Evolutionary conservation across 2,113 vertebrate genomes (phyloP).

Genomic region (Acrocephalus arundinaceus): DNA sequence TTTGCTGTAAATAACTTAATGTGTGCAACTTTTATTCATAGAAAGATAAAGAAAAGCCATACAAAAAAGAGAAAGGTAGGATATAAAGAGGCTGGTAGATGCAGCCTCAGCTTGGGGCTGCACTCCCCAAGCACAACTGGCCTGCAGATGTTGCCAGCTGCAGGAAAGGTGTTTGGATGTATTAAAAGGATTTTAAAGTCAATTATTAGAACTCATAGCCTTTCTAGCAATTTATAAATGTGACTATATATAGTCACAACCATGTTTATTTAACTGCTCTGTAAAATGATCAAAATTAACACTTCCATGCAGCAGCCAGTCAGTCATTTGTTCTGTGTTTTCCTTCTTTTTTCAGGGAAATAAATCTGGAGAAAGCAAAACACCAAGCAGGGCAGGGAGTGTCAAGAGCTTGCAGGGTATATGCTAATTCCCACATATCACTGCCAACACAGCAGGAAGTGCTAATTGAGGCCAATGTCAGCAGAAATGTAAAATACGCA

Average conservation of each 20-base stretch:
- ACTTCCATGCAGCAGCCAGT: neutral
- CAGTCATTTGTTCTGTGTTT: neutral
- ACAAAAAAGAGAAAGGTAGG: no score
- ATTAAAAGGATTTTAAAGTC: neutral
- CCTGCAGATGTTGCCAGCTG: neutral
- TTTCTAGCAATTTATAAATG: neutral
- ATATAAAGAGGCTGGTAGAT: no score
- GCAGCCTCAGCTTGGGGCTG: neutral
- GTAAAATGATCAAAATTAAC: neutral
- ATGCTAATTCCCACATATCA: rapidly evolving
- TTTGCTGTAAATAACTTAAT: neutral
- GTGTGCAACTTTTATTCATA: neutral
- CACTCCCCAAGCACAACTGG: neutral
- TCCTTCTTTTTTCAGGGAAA: rapidly evolving
- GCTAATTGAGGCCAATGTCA: neutral
- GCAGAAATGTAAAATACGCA: neutral
- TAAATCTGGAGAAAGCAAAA: neutral
- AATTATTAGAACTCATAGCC: rapidly evolving
- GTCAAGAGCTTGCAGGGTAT: neutral
- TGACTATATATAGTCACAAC: neutral
- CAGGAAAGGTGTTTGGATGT: neutral
- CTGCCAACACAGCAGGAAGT: neutral
- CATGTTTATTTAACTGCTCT: neutral
- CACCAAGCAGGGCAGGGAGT: neutral
- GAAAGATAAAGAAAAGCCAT: neutral